Evolutionary conservation across 2,888 invertebrate species (phyloP).

Genomic region (Gandaritis pyraliata): DNA sequence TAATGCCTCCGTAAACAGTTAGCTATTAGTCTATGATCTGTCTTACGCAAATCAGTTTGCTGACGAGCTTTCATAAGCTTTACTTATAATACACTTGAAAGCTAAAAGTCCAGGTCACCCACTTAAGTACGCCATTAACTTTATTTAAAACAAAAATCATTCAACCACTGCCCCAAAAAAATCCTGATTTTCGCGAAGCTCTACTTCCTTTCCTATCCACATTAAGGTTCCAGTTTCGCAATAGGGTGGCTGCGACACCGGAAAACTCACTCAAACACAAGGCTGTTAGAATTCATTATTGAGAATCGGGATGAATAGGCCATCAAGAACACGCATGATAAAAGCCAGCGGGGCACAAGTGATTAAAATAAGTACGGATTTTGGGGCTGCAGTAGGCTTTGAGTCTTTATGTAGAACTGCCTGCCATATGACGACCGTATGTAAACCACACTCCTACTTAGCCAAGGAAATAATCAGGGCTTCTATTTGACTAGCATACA

Average conservation of each 20-base stretch:
- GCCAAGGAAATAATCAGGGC: too few species aligned
- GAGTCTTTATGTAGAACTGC: neutral
- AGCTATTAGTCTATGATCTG: slow-evolving; percentile 38
- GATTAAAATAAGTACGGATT: slow-evolving; percentile 81
- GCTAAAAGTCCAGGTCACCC: too few species aligned
- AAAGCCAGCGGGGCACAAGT: slow-evolving; percentile 72
- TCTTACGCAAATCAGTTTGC: slow-evolving; percentile 40
- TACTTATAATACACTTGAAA: too few species aligned
- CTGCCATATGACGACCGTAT: neutral
- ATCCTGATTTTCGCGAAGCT: slow-evolving; percentile 52
- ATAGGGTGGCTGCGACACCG: slow-evolving; percentile 36
- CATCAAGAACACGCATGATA: slow-evolving; percentile 73
- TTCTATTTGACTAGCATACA: too few species aligned
- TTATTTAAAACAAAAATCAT: slow-evolving; percentile 34
- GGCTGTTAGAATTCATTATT: slow-evolving; percentile 49
- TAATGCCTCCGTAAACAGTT: slow-evolving; percentile 35
- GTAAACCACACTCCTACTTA: neutral
- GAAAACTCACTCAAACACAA: slow-evolving; percentile 45
- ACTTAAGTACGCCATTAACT: neutral
- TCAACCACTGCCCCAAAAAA: slow-evolving; percentile 49
- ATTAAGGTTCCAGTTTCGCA: slow-evolving; percentile 55
- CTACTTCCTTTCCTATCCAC: slow-evolving; percentile 49
- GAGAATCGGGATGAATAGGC: slow-evolving; percentile 43
- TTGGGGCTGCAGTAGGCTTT: slow-evolving; percentile 62
- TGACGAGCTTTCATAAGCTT: slow-evolving; percentile 19